A percentile compares a stretch with the other conserved stretches of the same genome.
phyloP scores from a whole-genome alignment of 2,113 vertebrate genomes.

The Lagopus leucura region DNA sequence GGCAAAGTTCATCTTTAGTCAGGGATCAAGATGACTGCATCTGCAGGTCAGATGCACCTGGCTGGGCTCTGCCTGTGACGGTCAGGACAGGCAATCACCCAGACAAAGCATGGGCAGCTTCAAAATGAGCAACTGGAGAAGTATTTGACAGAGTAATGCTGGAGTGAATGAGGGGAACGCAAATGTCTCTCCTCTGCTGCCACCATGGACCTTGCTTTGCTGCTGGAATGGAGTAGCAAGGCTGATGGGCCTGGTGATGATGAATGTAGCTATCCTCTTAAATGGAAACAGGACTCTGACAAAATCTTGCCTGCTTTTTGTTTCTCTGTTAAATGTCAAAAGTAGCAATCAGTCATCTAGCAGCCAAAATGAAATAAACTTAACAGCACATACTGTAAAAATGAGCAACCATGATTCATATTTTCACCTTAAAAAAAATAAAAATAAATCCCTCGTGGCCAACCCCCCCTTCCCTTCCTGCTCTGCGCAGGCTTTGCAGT shows the following conservation, averaged over 20 bases:
- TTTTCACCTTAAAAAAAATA: neutral
- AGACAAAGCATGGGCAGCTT: neutral
- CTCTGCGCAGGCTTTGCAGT: neutral
- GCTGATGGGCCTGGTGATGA: accelerated
- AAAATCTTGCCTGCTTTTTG: neutral
- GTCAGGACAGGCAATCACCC: accelerated
- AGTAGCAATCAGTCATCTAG: neutral
- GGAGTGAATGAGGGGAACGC: neutral
- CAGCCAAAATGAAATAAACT: neutral
- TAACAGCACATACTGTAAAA: neutral
- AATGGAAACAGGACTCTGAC: neutral
- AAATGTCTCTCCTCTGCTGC: neutral
- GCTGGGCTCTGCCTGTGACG: neutral
- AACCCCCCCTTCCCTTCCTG: accelerated
- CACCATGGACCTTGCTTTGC: accelerated
- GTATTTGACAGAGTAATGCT: accelerated
- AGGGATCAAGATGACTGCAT: neutral
- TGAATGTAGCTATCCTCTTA: neutral
- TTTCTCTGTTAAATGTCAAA: neutral
- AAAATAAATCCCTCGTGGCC: neutral
- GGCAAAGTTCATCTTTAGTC: neutral
- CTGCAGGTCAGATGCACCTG: neutral
- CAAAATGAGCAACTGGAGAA: neutral
- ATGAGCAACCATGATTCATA: neutral
- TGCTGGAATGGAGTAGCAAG: neutral